These are phyloP conservation scores for Myrmecobius fasciatus DNA, from an alignment of 2,113 vertebrate genomes.

Conservation along the genomic window DNA sequence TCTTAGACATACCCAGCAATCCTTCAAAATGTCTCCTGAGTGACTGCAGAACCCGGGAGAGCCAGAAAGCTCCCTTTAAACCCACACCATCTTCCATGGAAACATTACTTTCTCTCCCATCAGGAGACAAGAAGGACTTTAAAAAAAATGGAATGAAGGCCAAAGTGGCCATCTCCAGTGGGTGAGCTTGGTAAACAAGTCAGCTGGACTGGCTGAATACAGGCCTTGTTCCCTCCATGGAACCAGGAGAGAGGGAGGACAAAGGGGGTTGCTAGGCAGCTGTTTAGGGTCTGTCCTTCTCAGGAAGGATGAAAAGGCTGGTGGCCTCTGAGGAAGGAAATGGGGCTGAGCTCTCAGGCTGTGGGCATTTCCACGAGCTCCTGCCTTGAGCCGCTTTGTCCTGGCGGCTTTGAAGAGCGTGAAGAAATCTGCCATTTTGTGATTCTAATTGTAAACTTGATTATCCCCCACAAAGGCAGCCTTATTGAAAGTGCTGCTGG, in stretches of 20 bases:
- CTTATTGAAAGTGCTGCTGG: not conserved
- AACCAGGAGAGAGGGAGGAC: not conserved
- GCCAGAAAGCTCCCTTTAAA: not conserved
- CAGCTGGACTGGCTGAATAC: not conserved
- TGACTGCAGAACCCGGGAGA: not conserved
- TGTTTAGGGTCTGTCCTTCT: not conserved
- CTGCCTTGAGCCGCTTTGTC: not conserved
- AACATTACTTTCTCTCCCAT: not conserved
- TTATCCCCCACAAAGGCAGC: not conserved
- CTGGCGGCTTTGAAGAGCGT: not conserved
- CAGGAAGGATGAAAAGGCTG: not conserved
- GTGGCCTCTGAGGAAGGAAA: not conserved
- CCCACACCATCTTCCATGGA: not conserved
- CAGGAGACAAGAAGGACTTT: not conserved
- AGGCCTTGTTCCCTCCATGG: not conserved
- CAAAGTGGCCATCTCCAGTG: not conserved
- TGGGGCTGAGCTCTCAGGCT: not conserved
- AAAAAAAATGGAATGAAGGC: not conserved
- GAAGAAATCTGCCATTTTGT: not conserved
- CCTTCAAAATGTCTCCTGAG: not conserved
- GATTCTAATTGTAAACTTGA: not conserved
- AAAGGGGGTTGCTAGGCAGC: not conserved
- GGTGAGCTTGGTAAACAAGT: not conserved
- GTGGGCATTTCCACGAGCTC: not conserved
- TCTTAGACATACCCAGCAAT: accelerated